Conservation (phyloP, 2,113 vertebrate species). For the Archocentrus centrarchus region DNA sequence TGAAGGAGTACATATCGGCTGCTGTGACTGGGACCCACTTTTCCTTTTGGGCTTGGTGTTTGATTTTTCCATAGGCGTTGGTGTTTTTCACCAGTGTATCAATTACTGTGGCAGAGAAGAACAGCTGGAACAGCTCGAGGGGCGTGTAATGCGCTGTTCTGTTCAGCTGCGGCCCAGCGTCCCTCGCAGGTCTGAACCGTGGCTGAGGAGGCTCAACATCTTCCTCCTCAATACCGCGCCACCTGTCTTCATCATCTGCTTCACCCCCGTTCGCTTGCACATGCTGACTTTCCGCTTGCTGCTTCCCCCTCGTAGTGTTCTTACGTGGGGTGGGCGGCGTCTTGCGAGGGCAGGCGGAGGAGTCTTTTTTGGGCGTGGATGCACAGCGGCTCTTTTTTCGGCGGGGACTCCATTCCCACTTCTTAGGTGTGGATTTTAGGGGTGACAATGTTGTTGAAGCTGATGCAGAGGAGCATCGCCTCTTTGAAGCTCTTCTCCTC, state of each 20-base stretch:
- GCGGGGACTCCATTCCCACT: neutral
- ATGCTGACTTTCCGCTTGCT: neutral
- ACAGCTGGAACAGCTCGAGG: constrained; percentile 67
- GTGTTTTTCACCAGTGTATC: constrained; percentile 59
- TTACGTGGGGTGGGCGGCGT: neutral
- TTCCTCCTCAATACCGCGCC: constrained; percentile 49
- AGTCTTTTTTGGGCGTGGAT: constrained; percentile 9
- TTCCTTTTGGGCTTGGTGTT: constrained; percentile 31
- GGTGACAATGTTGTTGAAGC: neutral
- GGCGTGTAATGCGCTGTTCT: constrained; percentile 59
- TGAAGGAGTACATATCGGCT: constrained; percentile 66
- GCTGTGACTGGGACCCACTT: constrained; percentile 42
- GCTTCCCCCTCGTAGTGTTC: constrained; percentile 19
- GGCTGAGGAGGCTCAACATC: constrained; percentile 50
- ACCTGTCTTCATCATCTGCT: constrained; percentile 23
- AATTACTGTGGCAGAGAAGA: constrained; percentile 60
- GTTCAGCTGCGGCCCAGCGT: constrained; percentile 58
- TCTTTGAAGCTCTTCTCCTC: constrained; percentile 18
- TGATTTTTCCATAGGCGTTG: constrained; percentile 53
- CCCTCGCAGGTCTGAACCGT: constrained; percentile 54
- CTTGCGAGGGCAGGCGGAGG: neutral
- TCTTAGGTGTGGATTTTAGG: constrained; percentile 22
- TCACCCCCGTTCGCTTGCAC: neutral
- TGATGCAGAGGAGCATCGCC: neutral
- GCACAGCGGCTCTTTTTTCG: constrained; percentile 4